Conservation (phyloP, 2,888 invertebrate genomes). For the Sisyra nigra region DNA sequence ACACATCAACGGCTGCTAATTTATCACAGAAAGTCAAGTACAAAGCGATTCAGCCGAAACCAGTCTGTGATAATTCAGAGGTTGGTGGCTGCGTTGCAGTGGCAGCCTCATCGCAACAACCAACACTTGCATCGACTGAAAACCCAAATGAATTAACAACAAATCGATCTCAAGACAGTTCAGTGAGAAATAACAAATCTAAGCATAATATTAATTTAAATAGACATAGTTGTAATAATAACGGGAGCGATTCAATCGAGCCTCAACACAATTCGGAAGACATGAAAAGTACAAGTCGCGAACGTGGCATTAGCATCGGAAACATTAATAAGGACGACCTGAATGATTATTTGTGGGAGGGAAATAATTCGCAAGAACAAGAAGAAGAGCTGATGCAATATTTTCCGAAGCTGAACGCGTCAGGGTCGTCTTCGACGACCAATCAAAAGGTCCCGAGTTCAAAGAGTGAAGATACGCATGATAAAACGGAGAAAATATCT, state of each 20-base stretch:
- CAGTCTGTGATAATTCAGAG: conserved; percentile 8
- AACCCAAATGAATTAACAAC: conserved; percentile 14
- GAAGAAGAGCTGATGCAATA: conserved; percentile 75
- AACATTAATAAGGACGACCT: conserved; percentile 66
- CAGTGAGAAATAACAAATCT: neutral
- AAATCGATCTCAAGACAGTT: conserved; percentile 23
- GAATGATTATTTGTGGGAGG: conserved; percentile 65
- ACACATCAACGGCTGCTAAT: neutral
- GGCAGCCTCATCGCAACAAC: neutral
- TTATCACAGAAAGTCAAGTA: too few species aligned
- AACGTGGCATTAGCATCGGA: conserved; percentile 56
- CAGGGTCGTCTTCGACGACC: conserved; percentile 24
- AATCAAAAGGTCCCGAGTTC: neutral
- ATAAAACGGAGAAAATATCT: conserved; percentile 49
- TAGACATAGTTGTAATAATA: conserved; percentile 28
- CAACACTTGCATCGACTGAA: too few species aligned
- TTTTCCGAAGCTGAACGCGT: conserved; percentile 40
- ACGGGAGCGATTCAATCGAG: neutral
- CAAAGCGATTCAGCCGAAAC: neutral
- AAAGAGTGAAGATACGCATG: conserved; percentile 15
- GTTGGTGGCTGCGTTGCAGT: conserved; percentile 5
- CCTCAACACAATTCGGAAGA: neutral
- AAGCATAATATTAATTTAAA: conserved; percentile 16
- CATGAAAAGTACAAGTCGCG: conserved; percentile 29
- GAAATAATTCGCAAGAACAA: conserved; percentile 59